A percentile compares a stretch with the other conserved stretches of the same genome.
Conservation (phyloP, 2,888 invertebrate species). For the Meta bourneti region DNA sequence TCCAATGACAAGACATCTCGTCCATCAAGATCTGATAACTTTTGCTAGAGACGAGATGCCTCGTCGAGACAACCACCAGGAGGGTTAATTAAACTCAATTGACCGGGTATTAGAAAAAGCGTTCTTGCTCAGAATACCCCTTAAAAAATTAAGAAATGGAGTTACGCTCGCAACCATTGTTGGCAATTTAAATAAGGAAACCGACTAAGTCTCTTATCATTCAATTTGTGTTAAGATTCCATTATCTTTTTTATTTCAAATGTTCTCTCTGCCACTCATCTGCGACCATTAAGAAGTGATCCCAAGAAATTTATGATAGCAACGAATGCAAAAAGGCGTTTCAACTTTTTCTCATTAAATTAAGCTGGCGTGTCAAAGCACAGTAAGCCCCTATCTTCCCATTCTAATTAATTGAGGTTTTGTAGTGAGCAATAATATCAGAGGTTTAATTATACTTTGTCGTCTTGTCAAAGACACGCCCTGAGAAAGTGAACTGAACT, state of each 20-base stretch:
- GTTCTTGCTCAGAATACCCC: background rate
- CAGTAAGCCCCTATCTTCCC: conserved; percentile 11
- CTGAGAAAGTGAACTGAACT: conserved; percentile 18
- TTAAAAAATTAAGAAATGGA: background rate
- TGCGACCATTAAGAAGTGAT: conserved; percentile 7
- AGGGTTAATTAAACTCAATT: too few relatives aligned
- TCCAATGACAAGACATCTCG: too few relatives aligned
- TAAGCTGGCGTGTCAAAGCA: conserved; percentile 47
- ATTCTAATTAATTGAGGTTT: conserved; percentile 33
- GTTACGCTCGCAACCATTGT: background rate
- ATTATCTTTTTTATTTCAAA: background rate
- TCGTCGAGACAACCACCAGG: too few relatives aligned
- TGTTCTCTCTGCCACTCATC: background rate
- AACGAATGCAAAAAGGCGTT: conserved; percentile 34
- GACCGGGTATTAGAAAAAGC: background rate
- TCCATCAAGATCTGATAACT: too few relatives aligned
- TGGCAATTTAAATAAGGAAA: background rate
- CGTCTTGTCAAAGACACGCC: conserved; percentile 34
- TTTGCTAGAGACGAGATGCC: too few relatives aligned
- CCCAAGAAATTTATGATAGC: conserved; percentile 9
- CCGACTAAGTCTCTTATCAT: background rate
- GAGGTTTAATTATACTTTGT: conserved; percentile 44
- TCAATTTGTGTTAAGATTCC: background rate
- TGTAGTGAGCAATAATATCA: conserved; percentile 20
- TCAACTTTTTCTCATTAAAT: conserved; percentile 29